Conservation (phyloP, 1,140 invertebrate species). For the Drosophila obscura region DNA sequence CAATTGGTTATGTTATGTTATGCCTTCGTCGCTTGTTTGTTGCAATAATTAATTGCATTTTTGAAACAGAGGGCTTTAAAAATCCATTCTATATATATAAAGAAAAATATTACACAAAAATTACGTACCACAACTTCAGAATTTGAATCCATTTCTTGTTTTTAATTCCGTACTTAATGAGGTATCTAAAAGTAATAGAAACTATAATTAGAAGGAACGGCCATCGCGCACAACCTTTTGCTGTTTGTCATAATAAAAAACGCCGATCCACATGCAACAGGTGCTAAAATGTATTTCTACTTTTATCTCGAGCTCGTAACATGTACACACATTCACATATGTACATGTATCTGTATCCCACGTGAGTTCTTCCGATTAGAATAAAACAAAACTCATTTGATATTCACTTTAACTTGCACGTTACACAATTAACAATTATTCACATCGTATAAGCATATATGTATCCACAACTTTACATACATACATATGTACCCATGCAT, state of each 20-base stretch:
- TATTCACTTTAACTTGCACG: slow-evolving; percentile 1
- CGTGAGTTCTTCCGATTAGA: neutral
- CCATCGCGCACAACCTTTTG: no score
- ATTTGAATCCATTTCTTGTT: slow-evolving; percentile 47
- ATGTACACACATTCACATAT: neutral
- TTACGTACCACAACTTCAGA: slow-evolving; percentile 41
- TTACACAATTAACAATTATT: slow-evolving; percentile 23
- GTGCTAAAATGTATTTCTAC: slow-evolving; percentile 14
- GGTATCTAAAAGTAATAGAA: slow-evolving; percentile 9
- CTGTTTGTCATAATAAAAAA: neutral
- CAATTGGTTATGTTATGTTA: no score
- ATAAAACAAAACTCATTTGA: no score
- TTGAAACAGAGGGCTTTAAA: neutral
- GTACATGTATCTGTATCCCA: neutral
- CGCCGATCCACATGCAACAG: slow-evolving; percentile 23
- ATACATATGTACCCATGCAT: neutral
- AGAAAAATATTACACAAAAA: neutral
- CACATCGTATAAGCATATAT: neutral
- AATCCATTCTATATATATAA: neutral
- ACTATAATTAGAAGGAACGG: neutral
- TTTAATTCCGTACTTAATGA: slow-evolving; percentile 2
- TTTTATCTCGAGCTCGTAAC: neutral
- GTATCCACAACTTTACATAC: neutral
- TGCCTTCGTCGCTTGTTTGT: no score
- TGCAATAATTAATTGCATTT: no score